Evolutionary conservation across 2,888 invertebrate species (phyloP), one percentile per base, ranked within the genome.

Genomic region (Leucozona laternaria): DNA sequence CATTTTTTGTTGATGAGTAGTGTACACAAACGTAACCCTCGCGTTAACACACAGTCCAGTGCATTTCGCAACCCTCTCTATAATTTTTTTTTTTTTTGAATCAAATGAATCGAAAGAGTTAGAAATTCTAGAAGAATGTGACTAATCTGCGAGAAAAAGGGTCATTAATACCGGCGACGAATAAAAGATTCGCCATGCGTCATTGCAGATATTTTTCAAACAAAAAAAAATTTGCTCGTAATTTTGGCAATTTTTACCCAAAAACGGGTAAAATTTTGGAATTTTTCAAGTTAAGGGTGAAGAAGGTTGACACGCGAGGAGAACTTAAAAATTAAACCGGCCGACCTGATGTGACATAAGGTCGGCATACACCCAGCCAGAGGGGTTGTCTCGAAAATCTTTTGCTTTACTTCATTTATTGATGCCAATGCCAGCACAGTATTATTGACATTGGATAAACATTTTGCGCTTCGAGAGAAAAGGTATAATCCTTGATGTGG

Each of bases 41-140:
- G 80, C 78, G 90, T 80, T 88, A 89, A 10, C 88, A 89, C 90
- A 90, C 90, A 68, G 68, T 90, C 89, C 91, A 90, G 68, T 90
- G 88, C 86, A 89, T 91, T 89, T 40, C 11, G 15, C 60, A 50
- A 73, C 60, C 75, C 55, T 43, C 50, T 25, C 22, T 55, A 20
- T 31, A 22, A 43, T 34, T 40, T 25, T 20, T 13, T 11, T 20
- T 13, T 34, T 20, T 28, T 64, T 64, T 28, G 45, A 5, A 66
- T 48, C 48, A 66, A 66, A 31, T 50, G 43, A 60, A 71, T 25
- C 55, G 82, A 86, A 86, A 86, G 86, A 86, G 86, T 86, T 86
- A 82, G 62, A 48, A 40, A 3, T 55, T 55, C 10, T 20, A 60
- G 60, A 77, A 82, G 82, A 68, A 79, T 83, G 87, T 72, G 87